A percentile compares a stretch with the other conserved stretches of the same genome.
Evolutionary conservation across 1,140 invertebrate genomes (phyloP).

Genomic region (Pseudomyrmex cubaensis): DNA sequence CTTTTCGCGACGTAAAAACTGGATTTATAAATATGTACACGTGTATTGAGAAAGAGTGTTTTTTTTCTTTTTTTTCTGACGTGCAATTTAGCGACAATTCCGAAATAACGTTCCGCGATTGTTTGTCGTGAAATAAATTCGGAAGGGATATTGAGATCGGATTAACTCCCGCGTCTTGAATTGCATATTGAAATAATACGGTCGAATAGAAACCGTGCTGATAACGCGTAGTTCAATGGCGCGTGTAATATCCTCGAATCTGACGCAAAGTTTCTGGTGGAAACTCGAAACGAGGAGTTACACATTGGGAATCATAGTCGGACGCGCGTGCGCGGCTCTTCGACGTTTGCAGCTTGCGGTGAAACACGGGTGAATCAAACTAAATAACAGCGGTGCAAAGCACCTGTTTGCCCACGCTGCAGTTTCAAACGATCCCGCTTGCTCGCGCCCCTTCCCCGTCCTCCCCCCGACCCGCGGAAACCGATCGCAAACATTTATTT

Average conservation of each 20-base stretch:
- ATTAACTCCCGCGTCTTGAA: constrained; percentile 33
- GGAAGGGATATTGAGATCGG: background rate
- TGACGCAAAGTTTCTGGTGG: constrained; percentile 67
- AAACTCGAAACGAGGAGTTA: constrained; percentile 63
- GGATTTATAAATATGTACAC: background rate
- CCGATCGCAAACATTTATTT: constrained; percentile 77
- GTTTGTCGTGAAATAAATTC: background rate
- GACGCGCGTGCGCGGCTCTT: constrained; percentile 33
- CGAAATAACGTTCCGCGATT: background rate
- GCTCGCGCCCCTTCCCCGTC: no score
- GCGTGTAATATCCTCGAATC: constrained; percentile 65
- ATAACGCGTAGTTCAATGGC: constrained; percentile 63
- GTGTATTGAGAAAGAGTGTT: no score
- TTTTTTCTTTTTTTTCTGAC: no score
- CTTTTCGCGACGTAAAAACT: background rate
- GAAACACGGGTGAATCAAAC: constrained; percentile 63
- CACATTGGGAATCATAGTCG: constrained; percentile 59
- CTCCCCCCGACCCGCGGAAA: background rate
- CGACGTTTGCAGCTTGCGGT: constrained; percentile 58
- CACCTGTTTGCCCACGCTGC: constrained; percentile 66
- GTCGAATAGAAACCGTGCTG: constrained; percentile 25
- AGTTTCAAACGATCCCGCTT: constrained; percentile 51
- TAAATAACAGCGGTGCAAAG: constrained; percentile 61
- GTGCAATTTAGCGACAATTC: background rate
- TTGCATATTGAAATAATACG: constrained; percentile 46